Conservation (phyloP, 2,888 invertebrate genomes). For the Anagyrus pseudococci region DNA sequence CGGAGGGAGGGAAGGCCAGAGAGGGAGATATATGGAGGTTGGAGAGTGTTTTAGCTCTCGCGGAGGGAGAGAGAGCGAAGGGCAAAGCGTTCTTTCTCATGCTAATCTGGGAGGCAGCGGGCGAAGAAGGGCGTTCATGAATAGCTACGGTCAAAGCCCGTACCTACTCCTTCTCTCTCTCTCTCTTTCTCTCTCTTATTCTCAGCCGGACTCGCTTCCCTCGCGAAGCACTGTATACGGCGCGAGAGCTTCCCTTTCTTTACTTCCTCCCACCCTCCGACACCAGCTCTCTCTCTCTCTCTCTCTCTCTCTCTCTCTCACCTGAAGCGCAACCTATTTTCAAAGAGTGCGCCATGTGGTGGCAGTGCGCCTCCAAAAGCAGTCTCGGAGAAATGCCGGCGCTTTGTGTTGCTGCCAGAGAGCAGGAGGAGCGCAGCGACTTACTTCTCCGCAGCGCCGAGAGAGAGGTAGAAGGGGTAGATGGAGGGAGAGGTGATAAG, state of each 20-base stretch:
- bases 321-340: constrained; percentile 15
- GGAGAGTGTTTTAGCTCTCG: constrained; percentile 51
- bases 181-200: too few species aligned
- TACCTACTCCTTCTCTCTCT: constrained; percentile 12
- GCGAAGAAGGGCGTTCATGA: constrained; percentile 51
- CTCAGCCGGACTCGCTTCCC: constrained; percentile 21
- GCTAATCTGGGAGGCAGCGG: constrained; percentile 54
- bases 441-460: not conserved
- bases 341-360: too few species aligned
- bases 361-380: too few species aligned
- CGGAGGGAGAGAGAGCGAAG: constrained; percentile 48
- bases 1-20: too few species aligned
- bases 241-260: not conserved
- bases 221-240: constrained; percentile 6
- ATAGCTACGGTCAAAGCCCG: constrained; percentile 53
- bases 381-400: too few species aligned
- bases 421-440: not conserved
- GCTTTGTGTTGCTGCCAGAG: constrained; percentile 1
- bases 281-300: too few species aligned
- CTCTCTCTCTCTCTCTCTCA: constrained; percentile 16
- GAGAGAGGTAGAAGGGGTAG: too few species aligned
- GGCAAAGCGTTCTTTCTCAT: constrained; percentile 60
- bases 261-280: not conserved
- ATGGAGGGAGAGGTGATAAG: constrained; percentile 19
- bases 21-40: too few species aligned